Percentiles rank a stretch among this genome's conserved stretches.
Conservation (phyloP, 2,888 invertebrate species). For the Carpatolechia fugitivella region DNA sequence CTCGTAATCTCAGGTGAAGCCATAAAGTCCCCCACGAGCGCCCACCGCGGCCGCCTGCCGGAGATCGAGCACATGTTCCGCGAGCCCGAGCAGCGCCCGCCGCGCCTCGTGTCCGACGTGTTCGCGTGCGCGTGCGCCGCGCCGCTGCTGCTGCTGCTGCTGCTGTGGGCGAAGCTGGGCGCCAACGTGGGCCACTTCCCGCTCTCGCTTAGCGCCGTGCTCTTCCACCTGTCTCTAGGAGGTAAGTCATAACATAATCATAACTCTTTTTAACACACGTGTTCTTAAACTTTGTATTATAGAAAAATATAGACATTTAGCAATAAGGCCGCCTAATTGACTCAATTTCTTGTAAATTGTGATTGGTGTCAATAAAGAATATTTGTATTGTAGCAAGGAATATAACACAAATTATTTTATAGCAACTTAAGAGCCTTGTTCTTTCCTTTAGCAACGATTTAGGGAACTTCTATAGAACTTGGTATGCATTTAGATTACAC, state of each 20-base stretch:
- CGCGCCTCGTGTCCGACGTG: constrained; percentile 91
- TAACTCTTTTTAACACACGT: background rate
- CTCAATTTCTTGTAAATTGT: no score
- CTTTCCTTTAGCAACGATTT: no score
- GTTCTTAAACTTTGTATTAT: no score
- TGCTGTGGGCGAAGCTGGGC: constrained; percentile 92
- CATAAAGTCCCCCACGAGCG: constrained; percentile 6
- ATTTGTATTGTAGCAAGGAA: no score
- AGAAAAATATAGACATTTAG: no score
- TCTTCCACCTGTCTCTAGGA: constrained; percentile 94
- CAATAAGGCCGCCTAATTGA: no score
- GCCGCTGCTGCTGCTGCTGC: constrained; percentile 89
- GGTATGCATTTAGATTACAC: no score
- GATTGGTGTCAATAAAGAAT: no score
- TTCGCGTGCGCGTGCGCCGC: constrained; percentile 92
- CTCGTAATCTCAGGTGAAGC: constrained; percentile 14
- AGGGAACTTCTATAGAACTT: no score
- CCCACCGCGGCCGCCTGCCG: constrained; percentile 69
- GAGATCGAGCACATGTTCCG: constrained; percentile 92
- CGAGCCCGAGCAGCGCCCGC: constrained; percentile 93
- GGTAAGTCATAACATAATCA: constrained; percentile 62
- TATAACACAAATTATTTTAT: no score
- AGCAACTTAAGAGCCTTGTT: no score
- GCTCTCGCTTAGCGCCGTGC: constrained; percentile 86
- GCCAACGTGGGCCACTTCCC: constrained; percentile 92